These are phyloP conservation scores for Diplazon laetatorius DNA, from an alignment of 2,888 invertebrate genomes.

Conservation along the genomic window DNA sequence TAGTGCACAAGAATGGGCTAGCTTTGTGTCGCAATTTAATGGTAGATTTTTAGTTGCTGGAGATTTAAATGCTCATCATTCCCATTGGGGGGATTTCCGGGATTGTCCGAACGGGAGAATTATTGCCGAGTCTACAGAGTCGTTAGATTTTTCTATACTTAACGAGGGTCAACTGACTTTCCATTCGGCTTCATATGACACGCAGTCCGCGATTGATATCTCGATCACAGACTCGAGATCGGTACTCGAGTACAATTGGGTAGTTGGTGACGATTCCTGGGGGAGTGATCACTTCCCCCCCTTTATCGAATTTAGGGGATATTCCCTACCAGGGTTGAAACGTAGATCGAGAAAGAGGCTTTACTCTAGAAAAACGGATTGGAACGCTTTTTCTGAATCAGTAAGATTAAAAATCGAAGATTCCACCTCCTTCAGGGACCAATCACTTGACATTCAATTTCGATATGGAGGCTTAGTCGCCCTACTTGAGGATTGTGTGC, in stretches of 20 bases:
- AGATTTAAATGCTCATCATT: conserved; percentile 54
- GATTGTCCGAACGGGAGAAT: conserved; percentile 13
- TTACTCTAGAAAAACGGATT: conserved; percentile 28
- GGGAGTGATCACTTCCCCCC: conserved; percentile 43
- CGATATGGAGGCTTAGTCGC: conserved; percentile 13
- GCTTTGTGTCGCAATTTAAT: conserved; percentile 49
- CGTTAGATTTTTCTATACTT: conserved; percentile 15
- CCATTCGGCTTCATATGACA: conserved; percentile 5
- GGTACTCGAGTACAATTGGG: conserved; percentile 1
- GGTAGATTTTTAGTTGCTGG: conserved; percentile 38
- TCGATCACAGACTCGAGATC: conserved; percentile 16
- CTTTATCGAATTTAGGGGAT: conserved; percentile 12
- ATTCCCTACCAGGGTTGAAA: neutral
- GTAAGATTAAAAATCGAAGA: neutral
- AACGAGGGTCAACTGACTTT: conserved; percentile 43
- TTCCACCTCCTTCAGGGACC: neutral
- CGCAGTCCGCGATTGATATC: conserved; percentile 42
- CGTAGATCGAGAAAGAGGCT: conserved; percentile 17
- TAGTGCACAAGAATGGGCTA: conserved; percentile 18
- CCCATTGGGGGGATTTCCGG: conserved; percentile 27
- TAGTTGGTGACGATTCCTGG: conserved; percentile 27
- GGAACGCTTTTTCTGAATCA: conserved; percentile 5
- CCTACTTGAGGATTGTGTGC: conserved; percentile 17
- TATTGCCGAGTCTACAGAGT: conserved; percentile 22
- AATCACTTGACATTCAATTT: neutral